Evolutionary conservation across 2,888 invertebrate species (phyloP).

Genomic region (Caenorhabditis panamensis): DNA sequence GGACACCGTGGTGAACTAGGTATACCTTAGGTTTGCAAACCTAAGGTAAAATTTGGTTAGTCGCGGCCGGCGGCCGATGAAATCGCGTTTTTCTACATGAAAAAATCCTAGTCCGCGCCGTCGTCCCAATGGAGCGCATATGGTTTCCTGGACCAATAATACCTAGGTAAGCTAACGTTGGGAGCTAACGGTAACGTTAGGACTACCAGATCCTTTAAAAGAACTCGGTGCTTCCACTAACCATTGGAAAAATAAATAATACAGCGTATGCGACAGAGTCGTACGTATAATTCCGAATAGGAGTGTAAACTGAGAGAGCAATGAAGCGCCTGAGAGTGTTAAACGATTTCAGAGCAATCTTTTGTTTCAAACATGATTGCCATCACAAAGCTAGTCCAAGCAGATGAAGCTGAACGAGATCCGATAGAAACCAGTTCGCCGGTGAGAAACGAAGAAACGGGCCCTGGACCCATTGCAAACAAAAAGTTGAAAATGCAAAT

Average conservation of each 20-base stretch:
- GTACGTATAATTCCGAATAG: conserved; percentile 18
- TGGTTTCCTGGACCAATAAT: no score
- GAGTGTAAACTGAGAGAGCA: conserved; percentile 16
- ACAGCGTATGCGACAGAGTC: conserved; percentile 18
- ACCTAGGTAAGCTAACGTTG: no score
- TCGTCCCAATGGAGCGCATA: no score
- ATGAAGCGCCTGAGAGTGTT: conserved; percentile 35
- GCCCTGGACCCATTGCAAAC: conserved; percentile 60
- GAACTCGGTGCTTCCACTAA: conserved; percentile 2
- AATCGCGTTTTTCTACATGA: no score
- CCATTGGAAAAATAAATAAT: conserved; percentile 35
- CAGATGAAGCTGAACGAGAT: conserved; percentile 36
- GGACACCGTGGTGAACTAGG: no score
- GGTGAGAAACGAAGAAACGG: conserved; percentile 48
- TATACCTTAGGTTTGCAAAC: no score
- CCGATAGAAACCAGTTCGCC: conserved; percentile 52
- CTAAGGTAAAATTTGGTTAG: no score
- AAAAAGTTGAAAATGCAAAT: conserved; percentile 59
- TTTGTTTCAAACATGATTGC: no score
- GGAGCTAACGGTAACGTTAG: no score
- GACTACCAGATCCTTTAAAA: no score
- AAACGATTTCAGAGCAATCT: not conserved
- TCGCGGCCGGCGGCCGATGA: no score
- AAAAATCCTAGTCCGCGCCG: no score
- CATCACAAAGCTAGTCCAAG: conserved; percentile 36